Base-by-base conservation (phyloP, 2,113 vertebrate species). In the Amblyornis subalaris region DNA sequence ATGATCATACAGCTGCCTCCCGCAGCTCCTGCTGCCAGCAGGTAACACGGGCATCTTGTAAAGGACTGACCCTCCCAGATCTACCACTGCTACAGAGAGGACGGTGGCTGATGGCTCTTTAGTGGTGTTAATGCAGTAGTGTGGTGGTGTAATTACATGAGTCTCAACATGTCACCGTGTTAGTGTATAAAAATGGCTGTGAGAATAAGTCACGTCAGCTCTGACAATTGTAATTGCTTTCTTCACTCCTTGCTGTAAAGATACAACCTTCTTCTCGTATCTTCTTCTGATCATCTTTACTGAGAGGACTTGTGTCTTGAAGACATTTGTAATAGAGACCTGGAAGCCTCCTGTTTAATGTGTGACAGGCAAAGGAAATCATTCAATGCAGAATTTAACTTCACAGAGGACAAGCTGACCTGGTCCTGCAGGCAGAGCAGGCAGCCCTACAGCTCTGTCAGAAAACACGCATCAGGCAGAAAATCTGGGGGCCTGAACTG, bases 371-470 rank as follows among this genome's bases (percentile, higher is more conserved):
- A 71, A 75, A 80, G 69, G 86, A 89, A 80, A 60, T 62, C 2
- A 26, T 40, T 84, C 48, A 64, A 3, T 40, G 40, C 19, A 76
- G 58, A 54, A 44, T 58, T 58, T 45, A 69, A 45, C 60, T 53
- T 72, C 16, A 26, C 7, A 69, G 48, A 81, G 35, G 9, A 17
- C 44, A 76, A 38, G 20, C 35, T 58, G n/a, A 10, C 42, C 53
- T 3, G 4, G 36, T 35, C 38, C 42, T 84, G 20, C n/a, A 71
- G 47, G 26, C 16, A 29, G 17, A 71, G 17, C 14, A 75, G 47
- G 31, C 16, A 47, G 5, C 1, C 3, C 45, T 31, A 24, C 0
- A 0, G 20, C 31, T 62, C 33, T 91, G 17, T 14, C 16, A 9
- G 50, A 47, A 82, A 60, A 47, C 40, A 78, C 23, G 51, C 47